Percentiles rank a stretch among this genome's conserved stretches.
Evolutionary conservation across 2,888 invertebrate species (phyloP).

Genomic region (Rhyacophila evoluta): DNA sequence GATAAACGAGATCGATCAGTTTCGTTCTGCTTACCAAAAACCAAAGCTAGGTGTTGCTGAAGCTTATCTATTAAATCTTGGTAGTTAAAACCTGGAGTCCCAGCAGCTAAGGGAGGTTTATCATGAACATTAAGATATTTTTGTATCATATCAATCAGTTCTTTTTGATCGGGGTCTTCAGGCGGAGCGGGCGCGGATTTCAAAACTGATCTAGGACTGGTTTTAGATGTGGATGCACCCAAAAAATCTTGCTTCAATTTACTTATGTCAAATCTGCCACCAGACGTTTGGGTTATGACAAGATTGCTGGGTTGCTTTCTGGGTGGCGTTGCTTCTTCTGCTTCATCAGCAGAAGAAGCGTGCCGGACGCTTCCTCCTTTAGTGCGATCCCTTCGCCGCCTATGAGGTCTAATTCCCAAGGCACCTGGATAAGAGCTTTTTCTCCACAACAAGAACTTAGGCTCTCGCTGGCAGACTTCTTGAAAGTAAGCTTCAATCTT

Average conservation of each 20-base stretch:
- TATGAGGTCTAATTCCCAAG: constrained; percentile 64
- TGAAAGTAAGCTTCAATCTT: constrained; percentile 88
- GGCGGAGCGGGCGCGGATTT: constrained; percentile 56
- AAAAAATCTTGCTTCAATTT: constrained; percentile 78
- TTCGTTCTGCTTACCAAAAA: constrained; percentile 60
- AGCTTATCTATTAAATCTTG: constrained; percentile 75
- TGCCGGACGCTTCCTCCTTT: constrained; percentile 78
- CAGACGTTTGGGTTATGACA: constrained; percentile 67
- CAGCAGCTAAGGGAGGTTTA: constrained; percentile 59
- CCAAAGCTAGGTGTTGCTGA: constrained; percentile 70
- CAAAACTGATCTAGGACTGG: constrained; percentile 57
- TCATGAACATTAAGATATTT: constrained; percentile 74
- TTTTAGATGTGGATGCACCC: constrained; percentile 62
- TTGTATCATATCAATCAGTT: constrained; percentile 75
- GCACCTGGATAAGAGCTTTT: constrained; percentile 87
- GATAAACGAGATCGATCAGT: constrained; percentile 60
- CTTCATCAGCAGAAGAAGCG: constrained; percentile 76
- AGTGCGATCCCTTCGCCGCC: constrained; percentile 69
- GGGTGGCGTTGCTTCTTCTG: constrained; percentile 65
- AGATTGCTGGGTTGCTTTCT: constrained; percentile 66
- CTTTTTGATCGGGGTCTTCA: constrained; percentile 68
- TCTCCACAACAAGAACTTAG: constrained; percentile 83
- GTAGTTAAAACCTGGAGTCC: constrained; percentile 63
- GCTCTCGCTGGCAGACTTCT: constrained; percentile 82
- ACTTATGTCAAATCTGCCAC: constrained; percentile 77